Evolutionary conservation across 2,797 vertebrate genomes (phyloP).

Genomic region (Buphagus erythrorhynchus): DNA sequence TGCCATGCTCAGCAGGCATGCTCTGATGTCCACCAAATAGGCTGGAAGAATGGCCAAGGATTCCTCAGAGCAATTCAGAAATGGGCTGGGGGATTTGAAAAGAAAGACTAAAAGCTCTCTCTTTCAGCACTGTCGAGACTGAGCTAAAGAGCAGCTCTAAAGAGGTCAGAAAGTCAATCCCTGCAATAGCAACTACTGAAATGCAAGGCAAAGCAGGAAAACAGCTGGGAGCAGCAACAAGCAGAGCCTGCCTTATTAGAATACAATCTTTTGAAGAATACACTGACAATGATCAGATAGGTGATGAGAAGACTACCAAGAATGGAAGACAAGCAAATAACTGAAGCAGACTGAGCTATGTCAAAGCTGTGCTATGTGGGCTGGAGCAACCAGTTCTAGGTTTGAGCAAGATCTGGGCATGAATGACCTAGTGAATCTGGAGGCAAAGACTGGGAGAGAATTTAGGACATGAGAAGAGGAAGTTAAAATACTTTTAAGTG

Average conservation of each 20-base stretch:
- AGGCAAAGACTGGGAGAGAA: not conserved
- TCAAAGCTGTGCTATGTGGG: not conserved
- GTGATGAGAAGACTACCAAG: not conserved
- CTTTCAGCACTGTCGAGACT: not conserved
- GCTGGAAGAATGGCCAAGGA: not conserved
- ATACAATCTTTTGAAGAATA: not conserved
- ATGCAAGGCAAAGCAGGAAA: not conserved
- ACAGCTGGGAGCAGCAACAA: not conserved
- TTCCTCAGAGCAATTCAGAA: not conserved
- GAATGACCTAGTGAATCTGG: not conserved
- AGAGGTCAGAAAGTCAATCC: not conserved
- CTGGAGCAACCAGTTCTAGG: not conserved
- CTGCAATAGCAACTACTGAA: not conserved
- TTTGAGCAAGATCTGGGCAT: not conserved
- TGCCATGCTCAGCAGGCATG: not conserved
- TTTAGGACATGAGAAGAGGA: not conserved
- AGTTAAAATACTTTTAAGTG: not conserved
- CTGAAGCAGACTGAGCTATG: not conserved
- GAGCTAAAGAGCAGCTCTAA: not conserved
- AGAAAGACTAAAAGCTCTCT: not conserved
- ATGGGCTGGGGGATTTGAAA: not conserved
- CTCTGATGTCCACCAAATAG: not conserved
- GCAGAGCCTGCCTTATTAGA: not conserved
- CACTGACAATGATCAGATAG: not conserved
- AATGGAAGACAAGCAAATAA: not conserved